Conservation (phyloP, 2,113 vertebrate genomes). For the Loxodonta africana region DNA sequence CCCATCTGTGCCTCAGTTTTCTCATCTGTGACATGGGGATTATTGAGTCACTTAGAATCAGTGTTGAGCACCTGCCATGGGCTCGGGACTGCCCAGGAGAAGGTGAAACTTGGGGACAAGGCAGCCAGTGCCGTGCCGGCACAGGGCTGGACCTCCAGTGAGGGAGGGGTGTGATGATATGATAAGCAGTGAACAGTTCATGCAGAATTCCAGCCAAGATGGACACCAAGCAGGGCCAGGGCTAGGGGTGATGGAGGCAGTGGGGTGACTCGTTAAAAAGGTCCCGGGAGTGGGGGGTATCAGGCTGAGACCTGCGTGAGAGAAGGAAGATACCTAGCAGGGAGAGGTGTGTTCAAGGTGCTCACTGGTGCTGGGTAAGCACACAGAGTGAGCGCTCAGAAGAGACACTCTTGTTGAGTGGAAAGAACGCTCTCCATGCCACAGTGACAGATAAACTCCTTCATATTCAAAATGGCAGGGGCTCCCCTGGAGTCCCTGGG, state of each 20-base stretch:
- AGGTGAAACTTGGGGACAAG: neutral
- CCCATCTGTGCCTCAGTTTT: neutral
- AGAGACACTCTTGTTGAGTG: no score
- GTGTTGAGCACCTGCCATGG: neutral
- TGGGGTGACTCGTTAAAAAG: neutral
- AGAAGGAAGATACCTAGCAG: no score
- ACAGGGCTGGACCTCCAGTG: no score
- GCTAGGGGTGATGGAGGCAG: no score
- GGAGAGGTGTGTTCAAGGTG: no score
- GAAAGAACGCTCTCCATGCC: no score
- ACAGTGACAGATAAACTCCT: no score
- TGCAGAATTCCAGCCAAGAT: neutral
- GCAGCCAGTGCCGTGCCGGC: neutral
- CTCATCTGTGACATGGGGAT: neutral
- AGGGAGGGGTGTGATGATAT: no score
- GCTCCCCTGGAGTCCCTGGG: neutral
- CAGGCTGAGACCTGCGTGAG: neutral
- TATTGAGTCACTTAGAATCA: accelerated
- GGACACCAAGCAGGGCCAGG: no score
- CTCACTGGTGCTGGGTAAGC: no score
- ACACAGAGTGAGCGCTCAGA: no score
- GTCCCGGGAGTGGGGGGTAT: neutral
- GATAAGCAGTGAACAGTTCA: accelerated
- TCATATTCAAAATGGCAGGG: no score
- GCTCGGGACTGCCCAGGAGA: neutral